Conservation (phyloP, 2,888 invertebrate species). For the Aplocera efformata region DNA sequence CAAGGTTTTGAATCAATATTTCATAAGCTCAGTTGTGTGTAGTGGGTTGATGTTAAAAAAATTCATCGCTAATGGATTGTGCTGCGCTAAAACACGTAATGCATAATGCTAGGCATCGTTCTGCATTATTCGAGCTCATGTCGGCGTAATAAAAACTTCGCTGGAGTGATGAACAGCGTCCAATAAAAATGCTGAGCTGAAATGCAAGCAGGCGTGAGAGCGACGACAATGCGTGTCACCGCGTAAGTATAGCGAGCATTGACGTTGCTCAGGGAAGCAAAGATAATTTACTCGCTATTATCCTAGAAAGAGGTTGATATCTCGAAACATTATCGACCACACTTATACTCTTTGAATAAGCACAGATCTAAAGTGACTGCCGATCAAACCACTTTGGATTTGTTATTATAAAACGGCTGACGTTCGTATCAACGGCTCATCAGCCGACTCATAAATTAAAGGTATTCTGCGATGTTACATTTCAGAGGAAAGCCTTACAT, state of each 20-base stretch:
- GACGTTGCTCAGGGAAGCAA: conserved; percentile 21
- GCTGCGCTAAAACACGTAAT: conserved; percentile 19
- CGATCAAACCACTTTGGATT: too few species aligned
- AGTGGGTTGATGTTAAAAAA: conserved; percentile 25
- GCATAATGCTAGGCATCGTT: conserved; percentile 21
- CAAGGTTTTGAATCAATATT: conserved; percentile 19
- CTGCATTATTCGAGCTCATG: conserved; percentile 23
- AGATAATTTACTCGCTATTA: too few species aligned
- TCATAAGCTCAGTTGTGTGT: conserved; percentile 18
- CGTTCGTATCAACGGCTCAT: too few species aligned
- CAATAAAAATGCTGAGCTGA: conserved; percentile 45
- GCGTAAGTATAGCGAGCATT: conserved; percentile 33
- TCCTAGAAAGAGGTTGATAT: too few species aligned
- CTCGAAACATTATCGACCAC: too few species aligned
- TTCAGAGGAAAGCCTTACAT: too few species aligned
- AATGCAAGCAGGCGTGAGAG: conserved; percentile 52
- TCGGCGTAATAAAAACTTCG: conserved; percentile 38
- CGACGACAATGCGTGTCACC: conserved; percentile 44
- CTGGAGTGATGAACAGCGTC: conserved; percentile 35
- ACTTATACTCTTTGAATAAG: too few species aligned
- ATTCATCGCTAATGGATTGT: conserved; percentile 25
- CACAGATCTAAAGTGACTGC: too few species aligned
- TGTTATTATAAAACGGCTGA: too few species aligned
- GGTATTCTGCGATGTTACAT: too few species aligned
- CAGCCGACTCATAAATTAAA: too few species aligned